Conservation (phyloP, 2,888 invertebrate species). For the Lapara coniferarum region DNA sequence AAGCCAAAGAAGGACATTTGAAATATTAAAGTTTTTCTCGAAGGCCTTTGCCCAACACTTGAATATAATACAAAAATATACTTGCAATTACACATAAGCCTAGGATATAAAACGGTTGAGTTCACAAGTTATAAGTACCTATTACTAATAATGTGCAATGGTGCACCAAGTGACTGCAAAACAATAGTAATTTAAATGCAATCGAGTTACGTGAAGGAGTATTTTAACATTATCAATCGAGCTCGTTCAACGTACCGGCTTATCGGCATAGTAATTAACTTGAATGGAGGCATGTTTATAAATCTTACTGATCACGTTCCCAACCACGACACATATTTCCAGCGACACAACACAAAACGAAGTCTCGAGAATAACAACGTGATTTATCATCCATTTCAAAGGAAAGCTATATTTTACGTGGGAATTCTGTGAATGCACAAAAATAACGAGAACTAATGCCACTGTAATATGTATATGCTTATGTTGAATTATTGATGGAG, state of each 20-base stretch:
- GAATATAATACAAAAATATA: no score
- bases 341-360: constrained; percentile 39
- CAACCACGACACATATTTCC: constrained; percentile 40
- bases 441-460: constrained; percentile 28
- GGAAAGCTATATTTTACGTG: constrained; percentile 35
- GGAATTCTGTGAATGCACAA: constrained; percentile 31
- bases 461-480: constrained; percentile 16
- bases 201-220: constrained; percentile 49
- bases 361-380: constrained; percentile 38
- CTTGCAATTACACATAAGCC: no score
- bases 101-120: neutral
- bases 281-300: constrained; percentile 55
- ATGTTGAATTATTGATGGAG: constrained; percentile 20
- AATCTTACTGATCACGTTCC: constrained; percentile 50
- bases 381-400: constrained; percentile 39
- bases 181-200: constrained; percentile 55
- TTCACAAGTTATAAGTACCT: neutral
- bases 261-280: constrained; percentile 55
- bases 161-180: constrained; percentile 37
- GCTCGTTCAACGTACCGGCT: constrained; percentile 54
- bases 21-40: no score
- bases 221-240: constrained; percentile 49
- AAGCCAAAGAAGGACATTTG: no score
- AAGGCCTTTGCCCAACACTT: no score
- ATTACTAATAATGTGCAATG: constrained; percentile 1